phyloP scores from a whole-genome alignment of 2,797 vertebrate genomes.

The Poeciliopsis presidionis region DNA sequence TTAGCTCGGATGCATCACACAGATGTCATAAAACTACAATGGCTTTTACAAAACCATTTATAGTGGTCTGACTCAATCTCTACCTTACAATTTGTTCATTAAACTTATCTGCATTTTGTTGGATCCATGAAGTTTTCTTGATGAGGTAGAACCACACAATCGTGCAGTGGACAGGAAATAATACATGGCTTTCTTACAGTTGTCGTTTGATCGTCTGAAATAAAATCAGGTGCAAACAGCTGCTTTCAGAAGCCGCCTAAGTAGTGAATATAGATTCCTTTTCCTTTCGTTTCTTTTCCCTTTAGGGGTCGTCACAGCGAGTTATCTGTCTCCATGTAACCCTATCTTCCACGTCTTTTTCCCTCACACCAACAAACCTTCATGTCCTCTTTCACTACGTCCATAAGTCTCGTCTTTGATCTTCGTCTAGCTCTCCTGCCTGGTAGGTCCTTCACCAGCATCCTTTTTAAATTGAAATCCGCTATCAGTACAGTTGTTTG shows the following conservation, averaged over 20 bases:
- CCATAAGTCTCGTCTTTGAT: too few relatives aligned
- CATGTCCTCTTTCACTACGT: too few relatives aligned
- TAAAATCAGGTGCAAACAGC: not conserved
- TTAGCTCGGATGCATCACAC: constrained; percentile 11
- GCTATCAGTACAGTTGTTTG: not conserved
- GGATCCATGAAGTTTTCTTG: not conserved
- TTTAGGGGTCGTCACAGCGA: too few relatives aligned
- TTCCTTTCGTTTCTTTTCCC: too few relatives aligned
- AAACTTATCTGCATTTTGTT: not conserved
- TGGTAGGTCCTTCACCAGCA: too few relatives aligned
- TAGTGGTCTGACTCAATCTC: not conserved
- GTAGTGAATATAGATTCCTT: not conserved
- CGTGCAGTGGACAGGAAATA: not conserved
- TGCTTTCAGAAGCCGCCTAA: not conserved
- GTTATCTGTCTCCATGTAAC: too few relatives aligned
- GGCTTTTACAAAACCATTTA: constrained; percentile 3
- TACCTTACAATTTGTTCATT: not conserved
- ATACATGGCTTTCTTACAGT: not conserved
- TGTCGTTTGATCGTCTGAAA: not conserved
- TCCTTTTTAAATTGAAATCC: not conserved
- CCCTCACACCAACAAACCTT: too few relatives aligned
- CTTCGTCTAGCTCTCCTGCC: too few relatives aligned
- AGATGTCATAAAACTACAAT: not conserved
- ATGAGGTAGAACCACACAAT: not conserved
- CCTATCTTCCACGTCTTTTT: too few relatives aligned